These are phyloP conservation scores for Accipiter cooperii DNA, from an alignment of 2,113 vertebrate genomes.

Conservation along the genomic window DNA sequence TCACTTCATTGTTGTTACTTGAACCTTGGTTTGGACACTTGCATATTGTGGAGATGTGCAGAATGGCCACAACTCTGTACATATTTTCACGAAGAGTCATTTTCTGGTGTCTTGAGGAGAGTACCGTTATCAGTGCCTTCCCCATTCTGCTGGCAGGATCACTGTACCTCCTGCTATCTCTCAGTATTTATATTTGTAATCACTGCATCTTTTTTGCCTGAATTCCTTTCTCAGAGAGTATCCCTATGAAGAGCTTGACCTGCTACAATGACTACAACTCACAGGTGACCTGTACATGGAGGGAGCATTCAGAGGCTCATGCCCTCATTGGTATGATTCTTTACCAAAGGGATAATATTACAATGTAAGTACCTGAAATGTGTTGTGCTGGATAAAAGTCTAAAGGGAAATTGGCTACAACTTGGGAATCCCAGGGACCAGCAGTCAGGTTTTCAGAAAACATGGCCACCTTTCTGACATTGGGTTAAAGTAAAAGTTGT, in stretches of 20 bases:
- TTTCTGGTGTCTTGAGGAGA: not conserved
- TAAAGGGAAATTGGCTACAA: not conserved
- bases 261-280: slow-evolving; percentile 75
- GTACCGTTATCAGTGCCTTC: not conserved
- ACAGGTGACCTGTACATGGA: slow-evolving; percentile 71
- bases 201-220: not conserved
- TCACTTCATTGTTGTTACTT: not conserved
- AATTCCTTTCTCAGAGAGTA: slow-evolving; percentile 46
- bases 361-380: slow-evolving; percentile 38
- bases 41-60: not conserved
- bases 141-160: not conserved
- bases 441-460: not conserved
- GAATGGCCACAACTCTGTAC: not conserved
- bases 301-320: not conserved
- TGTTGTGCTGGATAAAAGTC: not conserved
- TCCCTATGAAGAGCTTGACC: slow-evolving; percentile 64
- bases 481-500: not conserved
- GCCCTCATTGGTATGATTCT: slow-evolving; percentile 60
- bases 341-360: not conserved
- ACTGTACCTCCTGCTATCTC: not conserved
- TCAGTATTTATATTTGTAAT: not conserved
- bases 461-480: not conserved
- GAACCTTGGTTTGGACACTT: not conserved
- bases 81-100: not conserved
- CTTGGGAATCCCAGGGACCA: not conserved